These are phyloP conservation scores for Slavum lentiscoides DNA, from an alignment of 2,888 invertebrate species.

Conservation along the genomic window DNA sequence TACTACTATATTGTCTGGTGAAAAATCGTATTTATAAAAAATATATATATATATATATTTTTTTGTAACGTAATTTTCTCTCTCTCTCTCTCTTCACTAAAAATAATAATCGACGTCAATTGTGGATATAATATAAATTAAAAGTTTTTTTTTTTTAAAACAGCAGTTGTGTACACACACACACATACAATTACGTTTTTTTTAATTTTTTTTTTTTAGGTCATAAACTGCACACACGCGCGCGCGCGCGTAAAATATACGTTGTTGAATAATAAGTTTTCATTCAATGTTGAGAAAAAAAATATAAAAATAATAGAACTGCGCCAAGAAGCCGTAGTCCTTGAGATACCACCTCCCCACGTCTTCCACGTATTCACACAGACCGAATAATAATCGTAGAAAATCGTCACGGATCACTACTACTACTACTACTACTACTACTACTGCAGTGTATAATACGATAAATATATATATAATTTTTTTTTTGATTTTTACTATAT, in stretches of 20 bases:
- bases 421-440: too few relatives aligned
- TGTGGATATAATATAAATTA: conserved; percentile 20
- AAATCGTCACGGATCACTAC: conserved; percentile 47
- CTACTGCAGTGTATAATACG: too few relatives aligned
- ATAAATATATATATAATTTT: conserved; percentile 42
- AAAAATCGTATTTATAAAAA: neutral
- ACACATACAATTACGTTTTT: neutral
- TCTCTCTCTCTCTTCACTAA: neutral
- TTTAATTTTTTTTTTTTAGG: conserved; percentile 42
- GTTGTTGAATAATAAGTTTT: conserved; percentile 46
- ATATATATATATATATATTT: neutral
- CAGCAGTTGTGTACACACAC: neutral
- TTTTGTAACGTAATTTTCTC: neutral
- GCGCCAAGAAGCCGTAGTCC: conserved; percentile 44
- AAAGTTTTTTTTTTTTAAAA: conserved; percentile 32
- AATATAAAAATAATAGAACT: conserved; percentile 45
- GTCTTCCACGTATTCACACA: neutral
- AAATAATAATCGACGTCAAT: conserved; percentile 24
- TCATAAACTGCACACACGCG: conserved; percentile 10
- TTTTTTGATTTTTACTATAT: conserved; percentile 41
- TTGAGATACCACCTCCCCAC: conserved; percentile 45
- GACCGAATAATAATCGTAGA: conserved; percentile 12
- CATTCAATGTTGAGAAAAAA: conserved; percentile 34
- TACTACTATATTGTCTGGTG: neutral
- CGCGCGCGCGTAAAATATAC: neutral